Conservation (phyloP, 2,113 vertebrate genomes). For the Cynoglossus semilaevis region DNA sequence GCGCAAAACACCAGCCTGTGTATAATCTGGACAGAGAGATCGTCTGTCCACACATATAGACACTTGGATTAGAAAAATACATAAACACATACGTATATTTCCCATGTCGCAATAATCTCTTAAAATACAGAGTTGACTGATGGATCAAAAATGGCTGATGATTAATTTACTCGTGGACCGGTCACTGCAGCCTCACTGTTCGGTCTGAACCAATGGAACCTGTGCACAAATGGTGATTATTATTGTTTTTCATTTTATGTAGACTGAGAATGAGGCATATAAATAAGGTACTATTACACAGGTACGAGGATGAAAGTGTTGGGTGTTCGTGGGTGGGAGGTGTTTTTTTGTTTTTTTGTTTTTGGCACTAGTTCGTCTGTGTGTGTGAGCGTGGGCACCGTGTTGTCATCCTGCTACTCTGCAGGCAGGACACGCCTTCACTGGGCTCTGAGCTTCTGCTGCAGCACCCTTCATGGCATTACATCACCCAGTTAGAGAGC, state of each 20-base stretch:
- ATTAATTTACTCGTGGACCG: too few species aligned
- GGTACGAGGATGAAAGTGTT: neutral
- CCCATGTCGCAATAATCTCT: too few species aligned
- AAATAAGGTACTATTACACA: neutral
- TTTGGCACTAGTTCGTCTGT: slow-evolving; percentile 13
- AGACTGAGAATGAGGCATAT: neutral
- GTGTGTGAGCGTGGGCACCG: slow-evolving; percentile 45
- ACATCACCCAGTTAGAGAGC: slow-evolving; percentile 64
- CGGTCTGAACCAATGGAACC: too few species aligned
- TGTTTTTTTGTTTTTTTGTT: neutral
- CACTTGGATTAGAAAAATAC: too few species aligned
- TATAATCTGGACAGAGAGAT: too few species aligned
- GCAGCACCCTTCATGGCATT: slow-evolving; percentile 70
- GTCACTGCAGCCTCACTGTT: too few species aligned
- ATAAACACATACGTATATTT: too few species aligned
- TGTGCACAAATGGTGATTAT: too few species aligned
- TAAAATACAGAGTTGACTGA: too few species aligned
- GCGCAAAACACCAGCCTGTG: too few species aligned
- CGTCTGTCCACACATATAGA: too few species aligned
- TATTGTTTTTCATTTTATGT: neutral
- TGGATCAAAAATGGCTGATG: too few species aligned
- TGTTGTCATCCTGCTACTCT: slow-evolving; percentile 61
- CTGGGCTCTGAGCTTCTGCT: slow-evolving; percentile 63
- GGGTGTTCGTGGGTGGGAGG: neutral
- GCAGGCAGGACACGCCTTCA: slow-evolving; percentile 67